Evolutionary conservation across 2,888 invertebrate species (phyloP), one percentile per base, ranked within the genome.

Genomic region (Ichneumoninae sp.): DNA sequence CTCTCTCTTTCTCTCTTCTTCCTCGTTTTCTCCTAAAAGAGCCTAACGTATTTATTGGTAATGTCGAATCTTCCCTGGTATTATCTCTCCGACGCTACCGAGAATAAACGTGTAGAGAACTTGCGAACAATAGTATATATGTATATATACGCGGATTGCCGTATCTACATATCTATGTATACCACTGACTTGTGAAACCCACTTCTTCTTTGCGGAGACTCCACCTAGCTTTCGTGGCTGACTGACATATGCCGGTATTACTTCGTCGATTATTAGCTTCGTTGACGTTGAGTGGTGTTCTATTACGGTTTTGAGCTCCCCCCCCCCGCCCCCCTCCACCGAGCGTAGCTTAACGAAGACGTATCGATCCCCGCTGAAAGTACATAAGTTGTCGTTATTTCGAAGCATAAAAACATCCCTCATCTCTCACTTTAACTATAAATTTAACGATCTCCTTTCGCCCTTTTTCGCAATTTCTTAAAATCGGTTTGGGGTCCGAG

Each of bases 251-350:
- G 68, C 54, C 50, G 66, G 66, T 66, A 84, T 74, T 84, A 74
- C 72, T 72, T 80, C 83, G 77, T 80, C 69, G 77, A 74, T 84
- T 77, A 80, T 80, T 72, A 77, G 72, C 60, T 54, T 26, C 52
- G 30, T 71, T 74, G 69, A 80, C 74, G 68, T 65, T 84, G 77
- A 77, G 74, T 77, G 40, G 83, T 80, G 77, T 74, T 84, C 66
- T 52, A 47, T 72, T 77, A 69, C 72, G 57, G 74, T 76, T 74
- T 66, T n/a, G 47, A 19, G 44, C 22, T n/a, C 26, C 33, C 60
- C 52, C 13, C 26, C 16, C 7, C 26, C 8, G 0, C 36, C 36
- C 36, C 1, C 30, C 36, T 47, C 16, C 71, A 19, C 26, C 33
- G 62, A 68, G 68, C 72, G 60, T 77, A 40, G 57, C 40, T 72